Evolutionary conservation across 2,888 invertebrate genomes (phyloP).

Genomic region (Rhingia rostrata): DNA sequence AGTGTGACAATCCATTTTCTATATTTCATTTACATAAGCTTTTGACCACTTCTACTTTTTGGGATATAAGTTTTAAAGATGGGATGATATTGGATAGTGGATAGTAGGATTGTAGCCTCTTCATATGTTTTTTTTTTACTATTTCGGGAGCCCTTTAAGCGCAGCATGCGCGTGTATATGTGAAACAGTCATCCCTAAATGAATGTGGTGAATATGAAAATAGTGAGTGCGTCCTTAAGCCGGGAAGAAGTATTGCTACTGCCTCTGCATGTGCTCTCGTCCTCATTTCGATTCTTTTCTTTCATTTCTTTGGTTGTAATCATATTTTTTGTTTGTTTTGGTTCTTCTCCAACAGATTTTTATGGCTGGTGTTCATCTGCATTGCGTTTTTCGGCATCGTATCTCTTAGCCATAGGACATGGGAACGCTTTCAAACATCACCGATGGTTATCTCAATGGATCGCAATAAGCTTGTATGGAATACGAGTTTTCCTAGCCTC

Average conservation of each 20-base stretch:
- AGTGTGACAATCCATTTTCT: no score
- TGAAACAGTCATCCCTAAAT: constrained; percentile 35
- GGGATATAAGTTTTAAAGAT: no score
- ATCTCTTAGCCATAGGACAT: constrained; percentile 85
- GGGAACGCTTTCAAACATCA: constrained; percentile 87
- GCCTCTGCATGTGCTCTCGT: constrained; percentile 22
- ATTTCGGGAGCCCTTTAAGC: constrained; percentile 55
- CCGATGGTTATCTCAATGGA: constrained; percentile 90
- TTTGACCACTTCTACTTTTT: no score
- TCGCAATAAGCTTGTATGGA: constrained; percentile 88
- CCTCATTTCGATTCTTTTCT: constrained; percentile 49
- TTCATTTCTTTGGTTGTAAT: constrained; percentile 45
- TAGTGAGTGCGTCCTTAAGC: constrained; percentile 49
- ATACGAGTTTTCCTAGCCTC: constrained; percentile 87
- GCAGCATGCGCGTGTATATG: constrained; percentile 1
- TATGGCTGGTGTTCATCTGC: constrained; percentile 85
- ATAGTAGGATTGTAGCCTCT: constrained; percentile 28
- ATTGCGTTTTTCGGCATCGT: constrained; percentile 85
- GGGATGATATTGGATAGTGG: no score
- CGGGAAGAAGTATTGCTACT: constrained; percentile 53
- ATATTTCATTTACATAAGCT: no score
- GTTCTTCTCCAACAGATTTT: constrained; percentile 81
- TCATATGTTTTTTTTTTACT: constrained; percentile 70
- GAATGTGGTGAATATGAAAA: constrained; percentile 5
- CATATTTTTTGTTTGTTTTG: constrained; percentile 28